Evolutionary conservation across 2,888 invertebrate species (phyloP), one percentile per base, ranked within the genome.

Genomic region (Amphipoea lucens): DNA sequence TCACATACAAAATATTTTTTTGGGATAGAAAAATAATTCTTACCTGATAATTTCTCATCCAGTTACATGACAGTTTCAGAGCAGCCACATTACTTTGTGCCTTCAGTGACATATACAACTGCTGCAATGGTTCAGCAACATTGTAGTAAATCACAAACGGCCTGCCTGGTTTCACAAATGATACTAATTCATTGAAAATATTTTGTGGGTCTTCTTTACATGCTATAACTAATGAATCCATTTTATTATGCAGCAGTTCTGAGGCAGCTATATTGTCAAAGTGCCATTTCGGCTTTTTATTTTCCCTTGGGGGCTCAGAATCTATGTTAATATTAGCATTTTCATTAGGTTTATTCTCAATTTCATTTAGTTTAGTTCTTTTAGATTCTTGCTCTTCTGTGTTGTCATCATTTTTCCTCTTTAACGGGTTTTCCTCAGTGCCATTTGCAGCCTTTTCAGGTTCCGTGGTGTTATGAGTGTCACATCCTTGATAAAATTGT

Each of bases 41-140:
- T 78, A 99, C 98, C 97, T 99, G 99, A 97, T 99, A 99, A 89
- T 98, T 98, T 87, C 99, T 97, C 94, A 99, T 96, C 98, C 99
- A 99, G 91, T 98, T 99, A 88, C 98, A 98, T 65, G 98, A 98
- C 17, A 99, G 95, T 92, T 98, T 98, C 65, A 99, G 95, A 91
- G 98, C 98, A 17, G 98, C 97, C 36, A 98, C 97, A 92, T 98
- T 98, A 78, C 97, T 97, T 74, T 97, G 97, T 77, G 98, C 97
- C 93, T 98, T 99, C 76, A 99, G 95, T 89, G 98, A 97, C 76
- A 98, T 96, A 93, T 98, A 99, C 79, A 99, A 97, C 86, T 99
- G 98, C 92, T 98, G 97, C 63, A 99, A 95, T 0, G 99, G 98
- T 97, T 99, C 99, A 84, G 98, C 97, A 90, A 98, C 97, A 85